A percentile compares a stretch with the other conserved stretches of the same genome.
phyloP scores from a whole-genome alignment of 2,113 vertebrate genomes.

The Ranitomeya imitator region DNA sequence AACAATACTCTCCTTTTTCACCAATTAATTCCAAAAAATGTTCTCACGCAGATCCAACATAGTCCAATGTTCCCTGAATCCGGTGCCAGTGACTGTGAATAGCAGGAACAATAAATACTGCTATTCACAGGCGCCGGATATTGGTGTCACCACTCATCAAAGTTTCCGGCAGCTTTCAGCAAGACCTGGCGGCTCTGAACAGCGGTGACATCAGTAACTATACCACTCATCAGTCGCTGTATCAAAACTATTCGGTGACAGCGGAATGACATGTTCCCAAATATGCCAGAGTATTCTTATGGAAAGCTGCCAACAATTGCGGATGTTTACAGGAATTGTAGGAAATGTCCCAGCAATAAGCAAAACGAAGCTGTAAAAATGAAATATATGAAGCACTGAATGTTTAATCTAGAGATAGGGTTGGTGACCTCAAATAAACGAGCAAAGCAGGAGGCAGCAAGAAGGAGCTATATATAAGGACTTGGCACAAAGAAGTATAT shows the following conservation, averaged over 20 bases:
- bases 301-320: slow-evolving; percentile 34
- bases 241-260: not conserved
- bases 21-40: too few species aligned
- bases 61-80: too few species aligned
- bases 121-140: too few species aligned
- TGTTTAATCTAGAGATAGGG: slow-evolving; percentile 10
- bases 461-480: slow-evolving; percentile 24
- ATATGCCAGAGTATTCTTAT: not conserved
- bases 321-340: slow-evolving; percentile 25
- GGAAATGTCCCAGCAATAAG: not conserved
- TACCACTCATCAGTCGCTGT: too few species aligned
- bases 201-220: too few species aligned
- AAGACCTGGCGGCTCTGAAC: too few species aligned
- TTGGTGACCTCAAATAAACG: slow-evolving; percentile 14
- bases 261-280: not conserved
- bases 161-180: too few species aligned
- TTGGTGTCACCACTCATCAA: too few species aligned
- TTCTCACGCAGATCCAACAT: too few species aligned
- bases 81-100: too few species aligned
- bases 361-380: slow-evolving; percentile 16
- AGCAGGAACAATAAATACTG: too few species aligned
- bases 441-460: not conserved
- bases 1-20: too few species aligned
- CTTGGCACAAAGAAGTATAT: not conserved
- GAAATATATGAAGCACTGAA: slow-evolving; percentile 15